Evolutionary conservation across 2,113 vertebrate species (phyloP).

Genomic region (Pseudonaja textilis): DNA sequence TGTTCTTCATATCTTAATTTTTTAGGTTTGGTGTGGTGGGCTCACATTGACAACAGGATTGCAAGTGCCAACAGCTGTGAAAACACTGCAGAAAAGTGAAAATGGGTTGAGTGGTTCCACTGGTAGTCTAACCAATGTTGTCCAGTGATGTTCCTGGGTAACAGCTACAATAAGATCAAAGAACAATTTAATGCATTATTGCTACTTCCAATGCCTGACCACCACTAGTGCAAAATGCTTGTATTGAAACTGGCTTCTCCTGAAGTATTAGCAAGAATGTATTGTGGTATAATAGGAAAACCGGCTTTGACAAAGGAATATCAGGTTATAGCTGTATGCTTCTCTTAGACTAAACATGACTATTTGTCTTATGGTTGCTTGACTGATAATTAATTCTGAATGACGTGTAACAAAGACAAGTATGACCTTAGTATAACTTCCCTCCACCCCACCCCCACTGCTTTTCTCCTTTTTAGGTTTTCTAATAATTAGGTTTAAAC

Average conservation of each 20-base stretch:
- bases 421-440: slow-evolving; percentile 31
- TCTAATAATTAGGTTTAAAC: not conserved
- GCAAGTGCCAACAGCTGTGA: slow-evolving; percentile 88
- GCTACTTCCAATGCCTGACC: slow-evolving; percentile 53
- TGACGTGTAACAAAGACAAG: slow-evolving; percentile 5
- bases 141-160: slow-evolving; percentile 65
- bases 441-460: not conserved
- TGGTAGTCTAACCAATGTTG: slow-evolving; percentile 77
- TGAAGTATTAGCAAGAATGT: slow-evolving; percentile 46
- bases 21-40: slow-evolving; percentile 90
- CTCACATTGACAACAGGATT: slow-evolving; percentile 82
- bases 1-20: slow-evolving; percentile 17
- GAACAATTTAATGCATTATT: slow-evolving; percentile 53
- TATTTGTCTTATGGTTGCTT: slow-evolving; percentile 48
- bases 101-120: slow-evolving; percentile 77
- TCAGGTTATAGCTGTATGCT: slow-evolving; percentile 44
- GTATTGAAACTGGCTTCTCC: not conserved
- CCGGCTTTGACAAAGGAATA: slow-evolving; percentile 31
- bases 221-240: slow-evolving; percentile 33
- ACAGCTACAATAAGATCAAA: slow-evolving; percentile 34
- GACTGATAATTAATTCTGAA: slow-evolving; percentile 40
- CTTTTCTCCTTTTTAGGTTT: not conserved
- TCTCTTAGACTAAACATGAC: slow-evolving; percentile 55
- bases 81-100: slow-evolving; percentile 80
- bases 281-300: slow-evolving; percentile 35